Percentiles rank a stretch among this genome's conserved stretches.
Evolutionary conservation across 2,888 invertebrate genomes (phyloP).

Genomic region (Ctenicera cuprea): DNA sequence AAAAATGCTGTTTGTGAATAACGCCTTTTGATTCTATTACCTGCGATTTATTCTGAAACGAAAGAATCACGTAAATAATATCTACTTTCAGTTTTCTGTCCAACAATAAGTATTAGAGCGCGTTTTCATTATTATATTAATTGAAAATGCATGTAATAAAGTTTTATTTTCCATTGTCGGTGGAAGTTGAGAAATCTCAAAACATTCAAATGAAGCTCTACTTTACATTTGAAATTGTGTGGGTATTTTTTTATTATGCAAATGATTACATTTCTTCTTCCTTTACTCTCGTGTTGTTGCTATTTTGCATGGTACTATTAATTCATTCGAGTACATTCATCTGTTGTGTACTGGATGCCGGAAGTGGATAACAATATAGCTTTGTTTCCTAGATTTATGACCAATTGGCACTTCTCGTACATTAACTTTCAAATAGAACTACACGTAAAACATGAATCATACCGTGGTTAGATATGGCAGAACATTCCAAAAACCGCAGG

Average conservation of each 20-base stretch:
- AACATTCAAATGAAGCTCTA: neutral
- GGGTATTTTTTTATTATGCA: neutral
- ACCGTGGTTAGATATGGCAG: slow-evolving; percentile 17
- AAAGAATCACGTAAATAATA: too few relatives aligned
- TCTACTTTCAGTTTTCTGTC: too few relatives aligned
- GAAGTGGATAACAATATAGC: slow-evolving; percentile 36
- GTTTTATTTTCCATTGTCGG: too few relatives aligned
- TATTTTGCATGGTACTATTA: neutral
- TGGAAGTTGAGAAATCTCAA: neutral
- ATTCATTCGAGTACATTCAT: neutral
- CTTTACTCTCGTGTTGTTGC: neutral
- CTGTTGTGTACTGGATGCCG: neutral
- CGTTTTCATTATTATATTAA: too few relatives aligned
- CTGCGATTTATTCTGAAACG: too few relatives aligned
- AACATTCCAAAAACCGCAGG: slow-evolving; percentile 25
- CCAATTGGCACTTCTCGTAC: slow-evolving; percentile 27
- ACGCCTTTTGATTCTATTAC: too few relatives aligned
- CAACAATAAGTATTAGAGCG: too few relatives aligned
- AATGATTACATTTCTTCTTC: neutral
- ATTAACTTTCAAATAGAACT: slow-evolving; percentile 26
- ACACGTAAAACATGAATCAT: slow-evolving; percentile 28
- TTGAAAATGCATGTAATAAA: too few relatives aligned
- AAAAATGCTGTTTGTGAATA: too few relatives aligned
- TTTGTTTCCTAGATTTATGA: slow-evolving; percentile 37
- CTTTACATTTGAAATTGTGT: neutral